Percentiles rank a stretch among this genome's conserved stretches.
Evolutionary conservation across 2,113 vertebrate genomes (phyloP).

Genomic region (Takifugu flavidus): DNA sequence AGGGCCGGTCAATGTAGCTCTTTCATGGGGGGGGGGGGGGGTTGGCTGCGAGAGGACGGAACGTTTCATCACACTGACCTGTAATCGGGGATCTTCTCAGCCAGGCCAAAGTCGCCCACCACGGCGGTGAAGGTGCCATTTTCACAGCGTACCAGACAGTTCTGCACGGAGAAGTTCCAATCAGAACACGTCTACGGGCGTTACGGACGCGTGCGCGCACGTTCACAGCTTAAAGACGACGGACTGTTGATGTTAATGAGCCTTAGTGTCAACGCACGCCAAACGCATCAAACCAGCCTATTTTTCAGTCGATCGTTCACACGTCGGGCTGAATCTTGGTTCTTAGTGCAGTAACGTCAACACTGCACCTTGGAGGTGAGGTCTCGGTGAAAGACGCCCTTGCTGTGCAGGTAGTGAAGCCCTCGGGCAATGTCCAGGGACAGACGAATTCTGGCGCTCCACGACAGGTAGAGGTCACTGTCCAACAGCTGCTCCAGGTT

Average conservation of each 20-base stretch:
- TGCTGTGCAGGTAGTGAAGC: constrained; percentile 90
- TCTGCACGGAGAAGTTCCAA: constrained; percentile 66
- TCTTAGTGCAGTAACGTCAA: no score
- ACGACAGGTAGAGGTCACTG: constrained; percentile 84
- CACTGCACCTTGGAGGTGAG: constrained; percentile 89
- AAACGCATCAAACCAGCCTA: no score
- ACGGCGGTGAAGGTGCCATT: constrained; percentile 81
- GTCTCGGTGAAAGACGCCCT: constrained; percentile 93
- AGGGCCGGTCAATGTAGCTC: neutral
- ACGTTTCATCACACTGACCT: constrained; percentile 71
- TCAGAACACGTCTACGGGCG: neutral
- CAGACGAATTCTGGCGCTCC: constrained; percentile 81
- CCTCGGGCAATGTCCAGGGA: constrained; percentile 87
- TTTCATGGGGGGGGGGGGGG: neutral
- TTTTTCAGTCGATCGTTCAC: no score
- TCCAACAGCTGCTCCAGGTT: constrained; percentile 94
- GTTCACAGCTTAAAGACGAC: no score
- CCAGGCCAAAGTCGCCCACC: constrained; percentile 93
- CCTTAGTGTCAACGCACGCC: no score
- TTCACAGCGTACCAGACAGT: constrained; percentile 90
- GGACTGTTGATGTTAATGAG: no score
- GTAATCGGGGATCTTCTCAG: constrained; percentile 93
- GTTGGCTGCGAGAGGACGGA: no score
- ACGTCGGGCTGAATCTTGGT: no score
- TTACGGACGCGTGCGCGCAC: no score